Evolutionary conservation across 64 coral and sea anemone species (phyloP), one percentile per base, ranked within the genome.

Genomic region (Porites lutea): DNA sequence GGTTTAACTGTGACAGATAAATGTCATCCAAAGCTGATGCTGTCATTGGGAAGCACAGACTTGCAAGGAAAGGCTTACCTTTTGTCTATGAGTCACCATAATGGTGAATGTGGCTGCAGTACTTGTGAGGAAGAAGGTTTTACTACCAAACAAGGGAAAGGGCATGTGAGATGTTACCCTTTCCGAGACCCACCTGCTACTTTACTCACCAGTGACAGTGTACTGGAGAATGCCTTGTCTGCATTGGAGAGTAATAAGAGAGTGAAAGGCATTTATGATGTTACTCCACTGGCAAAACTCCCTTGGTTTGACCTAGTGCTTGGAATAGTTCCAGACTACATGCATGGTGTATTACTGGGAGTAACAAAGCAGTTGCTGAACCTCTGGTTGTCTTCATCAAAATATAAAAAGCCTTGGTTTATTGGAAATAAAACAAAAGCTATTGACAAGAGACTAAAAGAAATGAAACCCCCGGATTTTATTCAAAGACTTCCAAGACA

Each of bases 111-210:
- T 86, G 90, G 90, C 5, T 92, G 90, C 54, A 51, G 13, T 37
- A 92, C 80, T 50, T 92, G 90, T 65, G 90, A 92, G 53, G 90
- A 86, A 37, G 65, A 76, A 86, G 90, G 90, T 63, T 85, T 76
- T 16, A 11, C 52, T 14, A 82, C 82, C 48, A 74, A 86, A 19
- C 71, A 92, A 65, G 90, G 90, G 15, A 86, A 92, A 83, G 90
- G 90, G 3, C 81, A 92, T 75, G 63, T 59, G 19, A 23, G 70
- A 10, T 76, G 90, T 72, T 92, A 91, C 52, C 89, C 78, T 58
- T 91, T 79, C 65, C 84, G 53, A 92, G 90, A 92, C 59, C 77
- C 72, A 89, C 53, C 59, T 77, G 61, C 74, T 51, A 73, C 59
- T 22, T 67, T 89, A 20, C 59, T 74, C 59, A 89, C 72, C 6